Percentiles rank a stretch among this genome's conserved stretches.
These are phyloP conservation scores for Grammomys dolichurus DNA, from an alignment of 2,113 vertebrate genomes.

Conservation along the genomic window DNA sequence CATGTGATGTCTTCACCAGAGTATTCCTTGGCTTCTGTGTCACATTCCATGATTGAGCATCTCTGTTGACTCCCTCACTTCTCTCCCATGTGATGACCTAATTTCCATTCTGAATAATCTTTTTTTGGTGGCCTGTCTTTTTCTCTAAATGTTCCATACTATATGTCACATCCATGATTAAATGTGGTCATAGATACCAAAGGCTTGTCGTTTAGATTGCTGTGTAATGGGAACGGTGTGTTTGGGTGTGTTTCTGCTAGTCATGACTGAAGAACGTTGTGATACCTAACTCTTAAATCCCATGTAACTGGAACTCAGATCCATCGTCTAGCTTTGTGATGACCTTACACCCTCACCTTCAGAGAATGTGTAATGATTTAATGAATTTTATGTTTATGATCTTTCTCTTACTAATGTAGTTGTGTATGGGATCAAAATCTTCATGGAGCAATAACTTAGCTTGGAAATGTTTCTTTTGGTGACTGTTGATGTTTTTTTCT, in stretches of 20 bases:
- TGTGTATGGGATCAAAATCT: background rate
- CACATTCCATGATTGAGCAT: background rate
- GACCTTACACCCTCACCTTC: background rate
- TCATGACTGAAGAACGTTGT: background rate
- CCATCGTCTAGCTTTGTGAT: background rate
- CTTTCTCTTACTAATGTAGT: slow-evolving; percentile 40
- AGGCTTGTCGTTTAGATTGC: background rate
- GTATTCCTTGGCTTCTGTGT: background rate
- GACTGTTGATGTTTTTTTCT: slow-evolving; percentile 17
- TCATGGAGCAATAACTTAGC: background rate
- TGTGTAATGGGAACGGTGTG: background rate
- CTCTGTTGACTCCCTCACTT: background rate
- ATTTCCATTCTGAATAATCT: slow-evolving; percentile 51
- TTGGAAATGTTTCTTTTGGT: slow-evolving; percentile 33
- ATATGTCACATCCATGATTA: background rate
- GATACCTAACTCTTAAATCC: background rate
- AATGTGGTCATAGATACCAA: background rate
- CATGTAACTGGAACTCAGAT: background rate
- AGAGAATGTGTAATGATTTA: background rate
- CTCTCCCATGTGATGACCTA: background rate
- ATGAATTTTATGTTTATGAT: background rate
- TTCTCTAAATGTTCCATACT: background rate
- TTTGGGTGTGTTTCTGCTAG: background rate
- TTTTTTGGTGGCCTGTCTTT: background rate
- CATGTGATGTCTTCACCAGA: background rate